phyloP scores from a whole-genome alignment of 2,113 vertebrate species.

The Brachypteracias leptosomus region DNA sequence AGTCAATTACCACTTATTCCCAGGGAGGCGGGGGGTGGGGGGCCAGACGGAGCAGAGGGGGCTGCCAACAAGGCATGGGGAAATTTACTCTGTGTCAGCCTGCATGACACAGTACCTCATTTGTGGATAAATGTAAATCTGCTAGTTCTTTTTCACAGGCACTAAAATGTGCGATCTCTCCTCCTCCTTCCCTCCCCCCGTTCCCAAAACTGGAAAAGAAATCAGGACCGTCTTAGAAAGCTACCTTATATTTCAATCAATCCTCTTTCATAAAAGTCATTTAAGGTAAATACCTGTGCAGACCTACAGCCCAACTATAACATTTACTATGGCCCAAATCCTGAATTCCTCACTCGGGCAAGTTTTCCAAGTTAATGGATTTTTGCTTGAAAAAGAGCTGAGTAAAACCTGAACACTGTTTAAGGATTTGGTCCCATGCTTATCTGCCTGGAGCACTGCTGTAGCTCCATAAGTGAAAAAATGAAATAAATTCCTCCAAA shows the following conservation, averaged over 20 bases:
- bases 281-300: conserved; percentile 53
- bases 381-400: conserved; percentile 34
- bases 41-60: conserved; percentile 16
- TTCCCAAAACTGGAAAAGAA: conserved; percentile 52
- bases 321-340: conserved; percentile 20
- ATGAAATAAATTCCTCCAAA: conserved; percentile 7
- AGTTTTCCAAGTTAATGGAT: conserved; percentile 36
- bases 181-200: background rate
- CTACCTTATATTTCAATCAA: conserved; percentile 49
- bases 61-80: conserved; percentile 43
- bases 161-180: conserved; percentile 59
- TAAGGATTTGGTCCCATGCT: conserved; percentile 21
- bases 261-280: conserved; percentile 54
- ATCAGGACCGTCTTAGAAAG: conserved; percentile 30
- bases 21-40: conserved; percentile 40
- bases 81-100: conserved; percentile 53
- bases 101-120: conserved; percentile 64
- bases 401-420: conserved; percentile 26
- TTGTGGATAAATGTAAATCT: conserved; percentile 70
- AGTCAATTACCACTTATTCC: conserved; percentile 65
- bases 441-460: conserved; percentile 13
- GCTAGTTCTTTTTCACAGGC: conserved; percentile 57
- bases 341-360: conserved; percentile 14
- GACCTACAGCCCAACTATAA: conserved; percentile 15
- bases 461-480: conserved; percentile 10